Evolutionary conservation across 2,888 invertebrate species (phyloP), one percentile per base, ranked within the genome.

Genomic region (Dorcus parallelipipedus): DNA sequence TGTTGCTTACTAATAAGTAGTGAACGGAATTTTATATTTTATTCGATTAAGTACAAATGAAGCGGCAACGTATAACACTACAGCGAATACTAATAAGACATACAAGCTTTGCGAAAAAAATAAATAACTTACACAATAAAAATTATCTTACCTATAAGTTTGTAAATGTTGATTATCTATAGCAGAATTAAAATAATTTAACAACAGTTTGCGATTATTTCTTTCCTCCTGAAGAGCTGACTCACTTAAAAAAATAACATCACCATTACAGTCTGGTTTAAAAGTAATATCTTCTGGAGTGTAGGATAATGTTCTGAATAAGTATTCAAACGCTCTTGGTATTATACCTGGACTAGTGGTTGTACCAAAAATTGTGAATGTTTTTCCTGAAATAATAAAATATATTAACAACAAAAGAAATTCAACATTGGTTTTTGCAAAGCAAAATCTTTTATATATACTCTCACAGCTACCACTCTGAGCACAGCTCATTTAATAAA

Each of bases 291-390:
- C 14, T 14, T 14, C 14, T 1, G 14, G 14, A 14, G 80, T 38
- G 26, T 59, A n/a, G 5, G 72, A 70, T 41, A 76, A 58, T 9
- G 73, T 70, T 41, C 68, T 62, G 59, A 82, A 83, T 1, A 83
- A 67, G 60, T 82, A 79, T 58, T 80, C 84, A n/a, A 89, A 75
- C 0, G 84, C 77, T 39, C 85, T 78, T 1, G 84, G 84, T 52
- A 89, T 79, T 9, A 90, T 79, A 0, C 90, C 90, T n/a, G 86
- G 86, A 60, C 84, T 78, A 0, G 75, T 73, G 2, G 80, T 75
- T 50, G 82, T 81, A 3, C 88, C 88, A 77, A 74, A 64, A 52
- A 75, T 71, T 3, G 76, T 76, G 58, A 66, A 76, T 1, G 76
- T 76, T 71, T 76, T 77, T 0, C 76, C 75, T 73, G 50, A 26